Conservation (phyloP, 2,888 invertebrate genomes). For the Ornithoptera alexandrae region DNA sequence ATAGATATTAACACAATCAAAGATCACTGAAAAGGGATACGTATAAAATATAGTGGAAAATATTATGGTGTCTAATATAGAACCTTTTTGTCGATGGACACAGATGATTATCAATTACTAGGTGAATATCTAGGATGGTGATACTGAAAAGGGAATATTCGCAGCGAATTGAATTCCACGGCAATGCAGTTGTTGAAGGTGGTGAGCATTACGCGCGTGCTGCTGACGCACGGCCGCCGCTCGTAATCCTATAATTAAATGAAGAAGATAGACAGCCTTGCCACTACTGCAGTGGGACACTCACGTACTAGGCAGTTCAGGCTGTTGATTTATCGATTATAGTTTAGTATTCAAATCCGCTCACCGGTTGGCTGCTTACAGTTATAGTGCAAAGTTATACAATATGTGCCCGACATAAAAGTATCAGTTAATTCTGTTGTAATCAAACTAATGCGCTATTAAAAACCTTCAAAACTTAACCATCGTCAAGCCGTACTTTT, state of each 20-base stretch:
- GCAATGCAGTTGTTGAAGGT: slow-evolving; percentile 29
- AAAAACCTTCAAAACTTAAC: too few species aligned
- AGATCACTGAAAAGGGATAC: too few species aligned
- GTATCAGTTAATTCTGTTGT: too few species aligned
- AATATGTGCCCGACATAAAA: too few species aligned
- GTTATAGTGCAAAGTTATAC: too few species aligned
- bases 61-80: too few species aligned
- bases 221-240: slow-evolving; percentile 38
- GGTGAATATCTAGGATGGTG: neutral
- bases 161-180: slow-evolving; percentile 14
- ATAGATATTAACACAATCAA: too few species aligned
- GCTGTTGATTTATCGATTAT: neutral
- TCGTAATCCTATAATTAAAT: slow-evolving; percentile 64
- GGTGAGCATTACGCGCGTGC: slow-evolving; percentile 44
- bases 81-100: too few species aligned
- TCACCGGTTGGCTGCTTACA: too few species aligned
- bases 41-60: too few species aligned
- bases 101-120: neutral
- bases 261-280: slow-evolving; percentile 48
- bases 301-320: neutral
- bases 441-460: too few species aligned
- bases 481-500: neutral
- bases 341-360: too few species aligned
- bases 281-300: slow-evolving; percentile 22
- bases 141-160: neutral